Evolutionary conservation across 2,888 invertebrate genomes (phyloP), one percentile per base, ranked within the genome.

Genomic region (Drosophila demipolita): DNA sequence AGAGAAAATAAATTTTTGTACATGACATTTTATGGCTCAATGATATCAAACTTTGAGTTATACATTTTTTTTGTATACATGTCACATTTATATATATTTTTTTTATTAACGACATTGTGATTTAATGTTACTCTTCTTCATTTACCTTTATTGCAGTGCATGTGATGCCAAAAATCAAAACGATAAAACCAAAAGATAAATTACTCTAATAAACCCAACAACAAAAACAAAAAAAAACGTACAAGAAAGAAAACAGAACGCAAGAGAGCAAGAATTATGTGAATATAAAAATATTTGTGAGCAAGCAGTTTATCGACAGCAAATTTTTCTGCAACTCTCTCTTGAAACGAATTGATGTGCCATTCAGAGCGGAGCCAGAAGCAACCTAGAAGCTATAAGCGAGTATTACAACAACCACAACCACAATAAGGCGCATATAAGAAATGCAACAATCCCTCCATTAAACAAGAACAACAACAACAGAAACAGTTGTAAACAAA

Each of bases 401-500:
- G 83, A 91, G 90, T 90, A 90, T 91, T 91, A 87, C 61, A 69
- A 69, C 55, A 74, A 64, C 33, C 62, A 50, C 66, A 73, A 75
- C 62, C 73, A 65, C 50, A 73, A 49, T 54, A 71, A 75, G 64
- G 61, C 72, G 73, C 84, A 75, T 82, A 52, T 23, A 68, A 61
- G 60, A 74, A 78, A 66, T 78, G 73, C 87, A 87, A 78, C 84
- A 90, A 90, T 90, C 90, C 90, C 91, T 90, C 90, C 90, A 91
- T 86, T 82, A 80, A 90, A 80, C 82, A 76, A 54, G 33, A 61
- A 58, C 40, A 77, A 60, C 35, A 52, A 52, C 50, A 40, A 32
- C n/a, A 63, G 8, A 23, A 45, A 45, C 15, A 45, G 45, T 26
- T 8, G 20, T 15, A 67, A 68, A 58, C 40, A 53, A 64, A 48